Evolutionary conservation across 2,797 vertebrate genomes (phyloP), one percentile per base, ranked within the genome.

Genomic region (Neosilurus hyrtlii): DNA sequence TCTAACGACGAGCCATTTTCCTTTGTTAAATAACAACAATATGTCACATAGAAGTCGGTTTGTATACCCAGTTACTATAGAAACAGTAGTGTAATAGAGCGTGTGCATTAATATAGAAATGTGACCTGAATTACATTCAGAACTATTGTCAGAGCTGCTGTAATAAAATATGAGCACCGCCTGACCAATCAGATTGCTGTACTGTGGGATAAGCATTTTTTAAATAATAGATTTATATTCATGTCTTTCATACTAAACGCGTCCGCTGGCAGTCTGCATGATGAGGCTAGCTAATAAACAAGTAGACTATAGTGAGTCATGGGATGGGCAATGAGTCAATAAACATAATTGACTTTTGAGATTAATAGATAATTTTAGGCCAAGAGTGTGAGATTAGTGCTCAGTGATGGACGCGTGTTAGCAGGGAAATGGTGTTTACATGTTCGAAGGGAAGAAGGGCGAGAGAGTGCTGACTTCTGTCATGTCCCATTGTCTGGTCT

Each of bases 301-400:
- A 9, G 14, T 49, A 35, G 37, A 16, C 20, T 12, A 9, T 37
- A 2, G 7, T 9, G 35, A 61, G 20, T 8, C 9, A 35, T 59
- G 6, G 26, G 10, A 49, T 65, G 90, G 84, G 86, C 87, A 84
- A 75, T 37, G 67, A 89, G 79, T 84, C 83, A 82, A 86, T 84
- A 37, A 37, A 84, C 57, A n/a, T 88, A 86, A 87, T 84, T 87
- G 82, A 83, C 89, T 90, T 88, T 87, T 83, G 83, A 85, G 84
- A 84, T 87, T 89, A 89, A 90, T 91, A 82, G 78, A 89, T 88
- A 11, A 59, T 68, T 71, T 81, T 43, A 81, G 87, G 62, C 65
- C 54, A 11, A 70, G 84, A 78, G 24, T 52, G 51, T 73, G 86
- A 84, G 89, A 88, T 80, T 61, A 63, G 30, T 4, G 9, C 51